phyloP scores from a whole-genome alignment of 2,113 vertebrate genomes.

The Oryctolagus cuniculus region mOryCun1.1 NC_091451.1:30398501-30399000 shows the following conservation, averaged over 20 bases:
- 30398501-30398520: not conserved
- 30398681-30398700: not conserved
- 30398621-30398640: not conserved
- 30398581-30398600: not conserved
- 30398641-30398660: not conserved
- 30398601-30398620: not conserved
- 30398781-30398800: not conserved
- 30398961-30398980: not conserved
- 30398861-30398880: not conserved
- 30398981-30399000: rapidly evolving
- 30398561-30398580: not conserved
- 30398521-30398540: not conserved
- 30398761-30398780: not conserved
- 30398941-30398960: not conserved
- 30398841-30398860: not conserved
- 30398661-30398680: not conserved
- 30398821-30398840: not conserved
- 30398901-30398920: not conserved
- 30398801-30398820: not conserved
- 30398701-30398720: not conserved
- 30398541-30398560: not conserved
- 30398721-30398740: not conserved
- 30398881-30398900: not conserved
- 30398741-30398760: not conserved
- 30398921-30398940: not conserved